Percentiles rank a stretch among this genome's conserved stretches.
phyloP scores from a whole-genome alignment of 2,797 vertebrate genomes.

The Hemibagrus guttatus region DNA sequence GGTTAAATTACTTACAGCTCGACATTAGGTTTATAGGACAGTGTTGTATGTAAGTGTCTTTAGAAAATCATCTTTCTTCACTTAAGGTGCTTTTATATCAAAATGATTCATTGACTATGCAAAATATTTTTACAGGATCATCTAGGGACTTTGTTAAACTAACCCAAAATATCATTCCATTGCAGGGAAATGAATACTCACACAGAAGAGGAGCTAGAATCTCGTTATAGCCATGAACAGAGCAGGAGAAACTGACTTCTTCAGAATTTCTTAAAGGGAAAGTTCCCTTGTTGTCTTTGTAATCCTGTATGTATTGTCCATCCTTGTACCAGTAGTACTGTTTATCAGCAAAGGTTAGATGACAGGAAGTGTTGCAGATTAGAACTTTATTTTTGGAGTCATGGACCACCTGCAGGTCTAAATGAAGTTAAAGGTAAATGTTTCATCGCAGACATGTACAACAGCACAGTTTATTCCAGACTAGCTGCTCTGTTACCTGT shows the following conservation, averaged over 20 bases:
- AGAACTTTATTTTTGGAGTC: fast-evolving
- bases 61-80: neutral
- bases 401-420: conserved; percentile 37
- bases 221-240: fast-evolving
- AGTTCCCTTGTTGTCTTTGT: neutral
- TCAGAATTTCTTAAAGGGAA: fast-evolving
- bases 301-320: neutral
- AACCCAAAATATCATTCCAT: neutral
- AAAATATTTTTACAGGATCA: neutral
- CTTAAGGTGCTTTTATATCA: neutral
- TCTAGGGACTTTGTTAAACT: neutral
- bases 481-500: conserved; percentile 34
- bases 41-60: neutral
- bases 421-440: conserved; percentile 11
- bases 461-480: neutral
- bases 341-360: neutral
- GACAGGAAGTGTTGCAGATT: conserved; percentile 40
- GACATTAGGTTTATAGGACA: neutral
- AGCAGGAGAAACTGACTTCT: conserved; percentile 37
- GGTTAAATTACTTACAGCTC: too few species aligned
- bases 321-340: conserved; percentile 30
- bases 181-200: conserved; percentile 19
- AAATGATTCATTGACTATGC: neutral
- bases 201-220: conserved; percentile 33
- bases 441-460: neutral